Evolutionary conservation across 2,797 vertebrate genomes (phyloP).

Genomic region (Tolypeutes matacus): DNA sequence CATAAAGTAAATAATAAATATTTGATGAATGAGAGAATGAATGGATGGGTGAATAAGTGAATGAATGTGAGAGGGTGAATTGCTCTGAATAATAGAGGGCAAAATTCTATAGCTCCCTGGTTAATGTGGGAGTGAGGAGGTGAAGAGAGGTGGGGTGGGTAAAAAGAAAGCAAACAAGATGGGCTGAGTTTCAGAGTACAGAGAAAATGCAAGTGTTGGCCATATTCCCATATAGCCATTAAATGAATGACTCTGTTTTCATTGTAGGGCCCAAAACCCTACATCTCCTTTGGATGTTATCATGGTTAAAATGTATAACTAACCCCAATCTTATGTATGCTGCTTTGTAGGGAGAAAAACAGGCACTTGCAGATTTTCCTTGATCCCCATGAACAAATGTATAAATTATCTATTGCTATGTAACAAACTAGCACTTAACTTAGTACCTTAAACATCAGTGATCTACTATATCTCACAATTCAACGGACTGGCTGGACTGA

Average conservation of each 20-base stretch:
- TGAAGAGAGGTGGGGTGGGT: background rate
- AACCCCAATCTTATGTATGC: background rate
- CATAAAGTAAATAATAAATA: constrained; percentile 37
- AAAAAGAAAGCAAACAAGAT: background rate
- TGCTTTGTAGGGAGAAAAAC: background rate
- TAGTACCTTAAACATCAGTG: background rate
- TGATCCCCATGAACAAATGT: background rate
- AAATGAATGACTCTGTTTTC: constrained; percentile 60
- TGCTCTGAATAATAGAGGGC: background rate
- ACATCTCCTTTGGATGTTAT: constrained; percentile 13
- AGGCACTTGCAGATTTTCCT: background rate
- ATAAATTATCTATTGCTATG: background rate
- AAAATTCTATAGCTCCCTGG: background rate
- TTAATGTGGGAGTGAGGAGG: background rate
- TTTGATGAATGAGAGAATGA: constrained; percentile 24
- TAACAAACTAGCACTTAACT: background rate
- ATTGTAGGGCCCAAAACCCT: background rate
- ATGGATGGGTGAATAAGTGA: background rate
- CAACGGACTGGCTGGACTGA: background rate
- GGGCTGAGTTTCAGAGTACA: background rate
- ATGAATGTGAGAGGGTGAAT: background rate
- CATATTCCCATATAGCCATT: constrained; percentile 31
- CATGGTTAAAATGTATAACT: constrained; percentile 51
- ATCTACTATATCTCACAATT: background rate
- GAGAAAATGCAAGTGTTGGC: background rate